Conservation (phyloP, 2,888 invertebrate genomes). For the Miltochrista miniata region DNA sequence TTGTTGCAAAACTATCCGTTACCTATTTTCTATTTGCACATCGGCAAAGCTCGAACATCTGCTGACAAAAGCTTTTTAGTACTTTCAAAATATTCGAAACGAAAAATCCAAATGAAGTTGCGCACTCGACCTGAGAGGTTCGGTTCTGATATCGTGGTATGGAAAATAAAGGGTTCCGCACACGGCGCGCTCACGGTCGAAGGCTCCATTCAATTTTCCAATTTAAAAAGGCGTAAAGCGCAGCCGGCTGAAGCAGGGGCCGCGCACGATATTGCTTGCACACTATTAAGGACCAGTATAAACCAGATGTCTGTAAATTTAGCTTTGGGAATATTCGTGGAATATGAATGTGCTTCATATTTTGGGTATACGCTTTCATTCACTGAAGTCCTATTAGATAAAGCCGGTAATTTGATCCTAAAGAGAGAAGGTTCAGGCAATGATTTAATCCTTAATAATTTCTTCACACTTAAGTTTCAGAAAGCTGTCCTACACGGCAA, state of each 20-base stretch:
- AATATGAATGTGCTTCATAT: neutral
- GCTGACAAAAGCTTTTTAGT: neutral
- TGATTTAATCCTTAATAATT: too few relatives aligned
- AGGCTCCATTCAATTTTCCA: slow-evolving; percentile 35
- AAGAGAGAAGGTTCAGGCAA: too few relatives aligned
- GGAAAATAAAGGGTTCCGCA: slow-evolving; percentile 29
- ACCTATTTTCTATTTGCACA: neutral
- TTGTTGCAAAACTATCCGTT: too few relatives aligned
- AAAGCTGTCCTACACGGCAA: too few relatives aligned
- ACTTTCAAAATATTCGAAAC: neutral
- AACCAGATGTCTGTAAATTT: neutral
- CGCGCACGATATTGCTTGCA: slow-evolving; percentile 8
- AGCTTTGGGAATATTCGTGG: neutral
- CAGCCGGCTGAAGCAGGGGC: slow-evolving; percentile 3
- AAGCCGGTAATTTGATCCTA: neutral
- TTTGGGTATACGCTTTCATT: neutral
- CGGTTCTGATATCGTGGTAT: slow-evolving; percentile 14
- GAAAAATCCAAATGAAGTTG: slow-evolving; percentile 12
- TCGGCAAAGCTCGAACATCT: neutral
- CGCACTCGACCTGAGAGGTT: neutral
- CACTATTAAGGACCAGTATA: neutral
- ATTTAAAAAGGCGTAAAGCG: slow-evolving; percentile 37
- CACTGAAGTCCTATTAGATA: too few relatives aligned
- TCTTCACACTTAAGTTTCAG: too few relatives aligned
- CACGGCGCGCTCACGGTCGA: slow-evolving; percentile 3